These are phyloP conservation scores for Cettia cetti DNA, from an alignment of 2,113 vertebrate genomes.

Conservation along the genomic window DNA sequence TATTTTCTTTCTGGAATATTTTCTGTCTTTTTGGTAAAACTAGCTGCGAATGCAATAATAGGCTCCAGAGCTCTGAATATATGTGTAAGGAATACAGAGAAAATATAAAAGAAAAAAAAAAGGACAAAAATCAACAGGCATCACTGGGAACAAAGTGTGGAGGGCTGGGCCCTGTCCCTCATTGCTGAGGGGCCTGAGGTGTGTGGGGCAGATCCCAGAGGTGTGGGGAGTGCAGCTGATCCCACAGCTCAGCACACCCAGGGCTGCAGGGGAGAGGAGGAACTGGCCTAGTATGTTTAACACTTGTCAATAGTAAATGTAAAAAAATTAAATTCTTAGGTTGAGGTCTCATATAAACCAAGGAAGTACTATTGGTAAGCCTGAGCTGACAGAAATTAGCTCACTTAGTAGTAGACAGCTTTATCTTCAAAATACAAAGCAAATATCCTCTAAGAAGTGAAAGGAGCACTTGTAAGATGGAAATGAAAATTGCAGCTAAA, in stretches of 20 bases:
- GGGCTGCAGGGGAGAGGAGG: not conserved
- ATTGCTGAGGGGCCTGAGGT: not conserved
- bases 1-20: not conserved
- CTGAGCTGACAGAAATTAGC: not conserved
- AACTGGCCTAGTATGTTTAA: not conserved
- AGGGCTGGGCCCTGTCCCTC: not conserved
- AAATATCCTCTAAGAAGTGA: not conserved
- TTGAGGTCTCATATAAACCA: not conserved
- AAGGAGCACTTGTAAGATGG: not conserved
- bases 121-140: not conserved
- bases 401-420: not conserved
- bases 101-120: not conserved
- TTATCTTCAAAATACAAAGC: not conserved
- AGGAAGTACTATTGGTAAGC: not conserved
- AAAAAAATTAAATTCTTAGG: not conserved
- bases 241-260: not conserved
- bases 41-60: not conserved
- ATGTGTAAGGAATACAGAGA: not conserved
- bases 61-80: not conserved
- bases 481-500: not conserved
- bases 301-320: not conserved
- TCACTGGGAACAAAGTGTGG: not conserved
- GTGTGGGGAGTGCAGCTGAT: not conserved
- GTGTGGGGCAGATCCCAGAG: not conserved
- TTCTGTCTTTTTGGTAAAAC: not conserved